Conservation (phyloP, 2,113 vertebrate species). For the Dermatemys mawii region DNA sequence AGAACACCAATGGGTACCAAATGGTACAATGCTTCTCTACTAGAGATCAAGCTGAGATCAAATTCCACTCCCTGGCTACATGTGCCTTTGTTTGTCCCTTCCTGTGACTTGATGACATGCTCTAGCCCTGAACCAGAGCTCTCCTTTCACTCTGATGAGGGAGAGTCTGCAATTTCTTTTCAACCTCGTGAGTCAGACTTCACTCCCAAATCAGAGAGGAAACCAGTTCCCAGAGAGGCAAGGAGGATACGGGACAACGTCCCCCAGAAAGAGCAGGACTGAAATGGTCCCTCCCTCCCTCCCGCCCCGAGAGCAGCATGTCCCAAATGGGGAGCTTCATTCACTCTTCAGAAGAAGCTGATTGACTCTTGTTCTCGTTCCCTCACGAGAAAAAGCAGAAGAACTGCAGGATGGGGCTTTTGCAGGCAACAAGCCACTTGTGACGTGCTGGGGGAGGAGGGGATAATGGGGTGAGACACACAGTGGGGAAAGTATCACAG, state of each 20-base stretch:
- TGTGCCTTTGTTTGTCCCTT: neutral
- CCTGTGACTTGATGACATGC: neutral
- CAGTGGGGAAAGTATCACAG: neutral
- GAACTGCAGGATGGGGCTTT: neutral
- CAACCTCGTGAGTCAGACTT: neutral
- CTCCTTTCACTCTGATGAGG: neutral
- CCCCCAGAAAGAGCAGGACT: neutral
- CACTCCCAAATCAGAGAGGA: neutral
- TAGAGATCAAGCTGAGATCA: neutral
- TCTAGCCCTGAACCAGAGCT: neutral
- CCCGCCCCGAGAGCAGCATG: neutral
- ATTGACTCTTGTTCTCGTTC: neutral
- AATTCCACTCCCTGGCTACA: neutral
- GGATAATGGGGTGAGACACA: neutral
- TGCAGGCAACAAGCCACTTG: neutral
- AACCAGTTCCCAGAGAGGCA: neutral
- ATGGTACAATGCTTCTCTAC: neutral
- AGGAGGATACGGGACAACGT: neutral
- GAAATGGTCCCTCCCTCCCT: neutral
- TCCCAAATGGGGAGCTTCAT: neutral
- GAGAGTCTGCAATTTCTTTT: neutral
- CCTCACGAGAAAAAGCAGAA: neutral
- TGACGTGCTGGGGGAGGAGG: rapidly evolving
- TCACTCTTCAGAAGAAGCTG: neutral
- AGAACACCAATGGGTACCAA: neutral